Conservation (phyloP, 1,140 invertebrate species). For the Euglossa dilemma region DNA sequence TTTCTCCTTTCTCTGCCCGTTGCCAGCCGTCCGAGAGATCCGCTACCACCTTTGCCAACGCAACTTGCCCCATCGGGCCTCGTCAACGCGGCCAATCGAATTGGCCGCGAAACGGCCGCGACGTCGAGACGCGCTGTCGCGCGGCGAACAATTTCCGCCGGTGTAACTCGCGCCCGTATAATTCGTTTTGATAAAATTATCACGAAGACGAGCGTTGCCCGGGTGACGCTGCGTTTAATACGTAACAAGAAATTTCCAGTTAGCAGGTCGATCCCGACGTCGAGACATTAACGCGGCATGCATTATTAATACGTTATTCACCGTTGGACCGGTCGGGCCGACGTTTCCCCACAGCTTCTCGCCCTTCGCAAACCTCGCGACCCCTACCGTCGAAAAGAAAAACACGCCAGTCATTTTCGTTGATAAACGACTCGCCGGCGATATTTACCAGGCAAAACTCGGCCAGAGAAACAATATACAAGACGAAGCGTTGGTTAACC, state of each 20-base stretch:
- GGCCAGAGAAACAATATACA: not conserved
- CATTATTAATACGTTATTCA: constrained; percentile 69
- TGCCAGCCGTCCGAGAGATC: no score
- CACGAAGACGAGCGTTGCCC: not conserved
- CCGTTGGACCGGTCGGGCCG: not conserved
- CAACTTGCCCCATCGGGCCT: no score
- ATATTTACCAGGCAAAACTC: not conserved
- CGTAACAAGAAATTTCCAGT: constrained; percentile 57
- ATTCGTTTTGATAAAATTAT: constrained; percentile 9
- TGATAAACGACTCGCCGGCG: constrained; percentile 6
- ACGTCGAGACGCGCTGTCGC: not conserved
- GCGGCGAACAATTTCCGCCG: not conserved
- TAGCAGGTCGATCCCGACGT: constrained; percentile 58
- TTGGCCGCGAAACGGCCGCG: no score
- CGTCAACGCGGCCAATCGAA: no score
- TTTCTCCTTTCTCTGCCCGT: not conserved
- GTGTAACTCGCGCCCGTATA: not conserved
- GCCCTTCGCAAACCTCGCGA: not conserved
- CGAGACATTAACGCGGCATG: constrained; percentile 75
- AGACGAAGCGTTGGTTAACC: not conserved
- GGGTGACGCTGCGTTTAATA: constrained; percentile 2
- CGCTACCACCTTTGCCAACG: no score
- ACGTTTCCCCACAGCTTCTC: not conserved
- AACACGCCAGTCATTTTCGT: not conserved
- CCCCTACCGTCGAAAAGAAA: not conserved